A percentile compares a stretch with the other conserved stretches of the same genome.
Conservation (phyloP, 1,140 invertebrate species). For the Argopecten irradians region DNA sequence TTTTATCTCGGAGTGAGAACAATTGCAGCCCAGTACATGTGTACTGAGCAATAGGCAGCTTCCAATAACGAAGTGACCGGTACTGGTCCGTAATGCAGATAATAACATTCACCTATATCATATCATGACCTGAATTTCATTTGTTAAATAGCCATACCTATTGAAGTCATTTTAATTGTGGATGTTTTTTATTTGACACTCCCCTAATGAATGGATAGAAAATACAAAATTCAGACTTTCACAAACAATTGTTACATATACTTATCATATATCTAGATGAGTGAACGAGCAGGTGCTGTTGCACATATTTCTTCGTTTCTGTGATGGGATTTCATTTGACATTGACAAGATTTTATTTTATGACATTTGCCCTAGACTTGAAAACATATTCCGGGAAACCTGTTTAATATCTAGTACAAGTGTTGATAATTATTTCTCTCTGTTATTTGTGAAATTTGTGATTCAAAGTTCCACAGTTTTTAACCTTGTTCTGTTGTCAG, state of each 20-base stretch:
- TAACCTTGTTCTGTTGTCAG: neutral
- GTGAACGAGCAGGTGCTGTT: neutral
- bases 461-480: neutral
- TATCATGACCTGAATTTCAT: conserved; percentile 11
- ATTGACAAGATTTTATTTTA: neutral
- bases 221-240: neutral
- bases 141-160: neutral
- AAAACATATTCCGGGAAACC: too few relatives aligned
- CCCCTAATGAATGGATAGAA: neutral
- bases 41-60: neutral
- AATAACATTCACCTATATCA: neutral
- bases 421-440: neutral
- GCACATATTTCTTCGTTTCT: neutral
- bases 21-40: neutral
- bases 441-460: neutral
- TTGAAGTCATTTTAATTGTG: neutral
- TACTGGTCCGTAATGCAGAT: neutral
- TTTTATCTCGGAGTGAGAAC: conserved; percentile 10
- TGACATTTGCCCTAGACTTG: too few relatives aligned
- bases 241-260: neutral
- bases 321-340: neutral
- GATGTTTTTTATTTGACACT: neutral
- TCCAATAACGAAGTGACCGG: neutral
- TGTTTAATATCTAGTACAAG: neutral
- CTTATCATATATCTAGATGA: neutral